Evolutionary conservation across 1,140 invertebrate species (phyloP).

Genomic region (Listronotus bonariensis): DNA sequence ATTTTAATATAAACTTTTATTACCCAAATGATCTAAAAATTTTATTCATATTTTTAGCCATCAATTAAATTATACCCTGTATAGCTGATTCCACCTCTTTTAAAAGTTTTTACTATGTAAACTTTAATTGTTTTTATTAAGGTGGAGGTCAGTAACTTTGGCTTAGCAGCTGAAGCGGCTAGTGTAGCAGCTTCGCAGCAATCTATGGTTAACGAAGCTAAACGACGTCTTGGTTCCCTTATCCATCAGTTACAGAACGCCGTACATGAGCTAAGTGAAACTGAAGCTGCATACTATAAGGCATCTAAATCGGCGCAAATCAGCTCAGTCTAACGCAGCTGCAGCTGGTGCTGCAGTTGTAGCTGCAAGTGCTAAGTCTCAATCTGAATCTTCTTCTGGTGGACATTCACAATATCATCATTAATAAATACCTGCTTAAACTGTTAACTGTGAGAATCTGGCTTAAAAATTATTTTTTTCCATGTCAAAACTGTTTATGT

Average conservation of each 20-base stretch:
- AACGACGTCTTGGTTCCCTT: conserved; percentile 35
- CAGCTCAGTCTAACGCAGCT: conserved; percentile 47
- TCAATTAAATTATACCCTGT: too few species aligned
- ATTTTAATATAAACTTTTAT: too few species aligned
- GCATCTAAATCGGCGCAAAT: conserved; percentile 42
- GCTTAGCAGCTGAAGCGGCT: conserved; percentile 42
- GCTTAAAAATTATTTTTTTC: too few species aligned
- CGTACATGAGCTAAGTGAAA: conserved; percentile 36
- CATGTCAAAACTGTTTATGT: too few species aligned
- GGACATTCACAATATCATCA: too few species aligned
- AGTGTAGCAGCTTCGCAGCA: conserved; percentile 42
- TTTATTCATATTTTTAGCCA: too few species aligned
- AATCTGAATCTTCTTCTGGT: conserved; percentile 2
- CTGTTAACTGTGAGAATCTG: too few species aligned
- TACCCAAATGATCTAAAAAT: too few species aligned
- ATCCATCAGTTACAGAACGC: conserved; percentile 36
- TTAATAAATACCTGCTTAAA: too few species aligned
- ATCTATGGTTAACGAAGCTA: conserved; percentile 43
- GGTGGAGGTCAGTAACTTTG: conserved; percentile 32
- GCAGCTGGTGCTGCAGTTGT: conserved; percentile 42
- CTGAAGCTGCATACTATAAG: conserved; percentile 39
- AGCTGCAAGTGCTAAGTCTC: conserved; percentile 31
- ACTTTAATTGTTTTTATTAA: not conserved
- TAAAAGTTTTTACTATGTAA: not conserved
- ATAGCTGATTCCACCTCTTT: not conserved